Conservation (phyloP, 2,113 vertebrate species). For the Lophochroa leadbeateri region DNA sequence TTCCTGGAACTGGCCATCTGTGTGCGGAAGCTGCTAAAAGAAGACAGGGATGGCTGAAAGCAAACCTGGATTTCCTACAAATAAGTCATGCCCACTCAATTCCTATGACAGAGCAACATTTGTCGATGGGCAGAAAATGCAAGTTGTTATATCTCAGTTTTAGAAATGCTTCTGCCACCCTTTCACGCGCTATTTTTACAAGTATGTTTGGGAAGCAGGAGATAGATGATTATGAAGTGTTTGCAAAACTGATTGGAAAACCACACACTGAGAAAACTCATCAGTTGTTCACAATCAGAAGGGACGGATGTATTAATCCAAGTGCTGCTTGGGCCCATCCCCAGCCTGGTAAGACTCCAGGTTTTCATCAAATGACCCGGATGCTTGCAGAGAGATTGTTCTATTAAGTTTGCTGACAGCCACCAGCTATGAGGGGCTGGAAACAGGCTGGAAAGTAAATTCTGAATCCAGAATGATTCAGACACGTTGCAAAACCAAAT, state of each 20-base stretch:
- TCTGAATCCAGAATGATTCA: not conserved
- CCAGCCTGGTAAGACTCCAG: not conserved
- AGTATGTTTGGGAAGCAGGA: slow-evolving; percentile 36
- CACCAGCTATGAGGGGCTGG: not conserved
- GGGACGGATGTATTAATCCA: not conserved
- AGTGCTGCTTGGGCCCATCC: not conserved
- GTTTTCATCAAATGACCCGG: not conserved
- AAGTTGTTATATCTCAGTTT: not conserved
- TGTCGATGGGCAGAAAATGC: not conserved
- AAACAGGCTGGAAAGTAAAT: not conserved
- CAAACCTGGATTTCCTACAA: not conserved
- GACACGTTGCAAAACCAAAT: not conserved
- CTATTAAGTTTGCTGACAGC: not conserved
- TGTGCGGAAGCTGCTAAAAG: not conserved
- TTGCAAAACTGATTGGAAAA: slow-evolving; percentile 56
- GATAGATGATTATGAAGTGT: slow-evolving; percentile 52
- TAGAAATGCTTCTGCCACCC: slow-evolving; percentile 5
- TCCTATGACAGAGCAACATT: not conserved
- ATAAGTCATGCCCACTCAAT: not conserved
- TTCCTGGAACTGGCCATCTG: not conserved
- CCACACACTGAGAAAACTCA: slow-evolving; percentile 47
- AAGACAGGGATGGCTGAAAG: not conserved
- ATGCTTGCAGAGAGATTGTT: not conserved
- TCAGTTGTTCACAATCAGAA: slow-evolving; percentile 23
- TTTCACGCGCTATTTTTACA: slow-evolving; percentile 27